Evolutionary conservation across 2,888 invertebrate genomes (phyloP), one percentile per base, ranked within the genome.

Genomic region (Mesopsocus fuscifrons): DNA sequence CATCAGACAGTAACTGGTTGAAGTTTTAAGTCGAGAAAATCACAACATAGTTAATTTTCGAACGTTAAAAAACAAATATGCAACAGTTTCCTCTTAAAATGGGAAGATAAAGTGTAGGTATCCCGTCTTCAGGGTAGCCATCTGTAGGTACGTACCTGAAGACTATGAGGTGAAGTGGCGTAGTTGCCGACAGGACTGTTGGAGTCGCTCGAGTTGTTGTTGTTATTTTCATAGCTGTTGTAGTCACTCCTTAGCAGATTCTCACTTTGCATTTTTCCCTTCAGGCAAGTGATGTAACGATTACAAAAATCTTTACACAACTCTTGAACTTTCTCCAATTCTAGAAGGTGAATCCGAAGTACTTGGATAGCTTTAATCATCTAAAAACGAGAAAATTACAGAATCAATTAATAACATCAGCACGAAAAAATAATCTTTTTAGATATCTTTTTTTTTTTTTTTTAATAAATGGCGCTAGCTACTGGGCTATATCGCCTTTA

Each of bases 261-360:
- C 56, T 85, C 85, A 56, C 83, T 84, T 62, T 85, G 84, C 84
- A 85, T 85, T 62, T 87, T 78, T 49, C 83, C 80, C 59, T 88
- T 88, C 51, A 91, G 67, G 57, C 88, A 88, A 38, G 84, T 81
- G 51, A 83, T 91, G 66, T 92, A 92, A 42, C 91, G 71, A 50
- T 81, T 83, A 66, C 91, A 91, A 66, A 92, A 92, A 66, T 92
- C 91, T 54, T 88, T 82, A 64, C 91, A 92, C 53, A 92, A 59
- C 61, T 92, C 91, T 62, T 89, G 88, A 13, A 92, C 91, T 62
- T 92, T 92, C 63, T 91, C 88, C 58, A 92, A 63, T 60, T 92
- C 92, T 51, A 92, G 63, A 41, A 92, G 69, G 61, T 92, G 91
- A 59, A 92, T 92, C 55, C 91, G 68, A 49, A 92, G 66, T 48